Evolutionary conservation across 2,888 invertebrate species (phyloP).

Genomic region (Gryllus longicercus): DNA sequence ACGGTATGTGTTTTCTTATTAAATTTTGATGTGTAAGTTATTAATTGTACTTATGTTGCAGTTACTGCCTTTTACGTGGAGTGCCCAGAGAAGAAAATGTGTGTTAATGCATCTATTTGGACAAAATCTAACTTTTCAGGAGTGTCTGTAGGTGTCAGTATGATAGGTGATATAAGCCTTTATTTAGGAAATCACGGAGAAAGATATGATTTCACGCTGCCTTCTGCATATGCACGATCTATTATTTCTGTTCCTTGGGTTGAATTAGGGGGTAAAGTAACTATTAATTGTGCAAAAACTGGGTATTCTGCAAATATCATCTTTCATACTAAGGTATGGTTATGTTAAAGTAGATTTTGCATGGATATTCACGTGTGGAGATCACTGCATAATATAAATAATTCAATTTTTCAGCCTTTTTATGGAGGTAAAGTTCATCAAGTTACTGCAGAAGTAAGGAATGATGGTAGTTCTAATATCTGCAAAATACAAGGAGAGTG

Average conservation of each 20-base stretch:
- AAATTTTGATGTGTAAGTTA: conserved; percentile 18
- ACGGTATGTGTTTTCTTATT: not conserved
- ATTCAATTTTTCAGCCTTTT: conserved; percentile 47
- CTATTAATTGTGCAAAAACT: conserved; percentile 46
- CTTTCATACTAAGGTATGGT: conserved; percentile 51
- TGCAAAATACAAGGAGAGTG: conserved; percentile 51
- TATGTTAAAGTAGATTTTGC: not conserved
- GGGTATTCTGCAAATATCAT: conserved; percentile 47
- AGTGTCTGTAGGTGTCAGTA: conserved; percentile 50
- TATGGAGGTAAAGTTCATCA: conserved; percentile 52
- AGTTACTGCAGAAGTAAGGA: conserved; percentile 50
- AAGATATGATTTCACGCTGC: conserved; percentile 49
- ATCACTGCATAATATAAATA: not conserved
- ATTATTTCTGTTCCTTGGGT: conserved; percentile 52
- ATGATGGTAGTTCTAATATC: conserved; percentile 42
- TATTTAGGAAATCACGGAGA: conserved; percentile 42
- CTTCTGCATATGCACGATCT: conserved; percentile 51
- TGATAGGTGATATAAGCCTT: conserved; percentile 47
- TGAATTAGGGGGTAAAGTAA: conserved; percentile 50
- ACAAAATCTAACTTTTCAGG: conserved; percentile 53
- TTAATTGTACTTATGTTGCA: conserved; percentile 37
- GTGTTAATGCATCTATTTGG: conserved; percentile 50
- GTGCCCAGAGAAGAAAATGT: conserved; percentile 48
- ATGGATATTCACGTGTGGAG: not conserved
- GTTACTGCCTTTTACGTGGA: conserved; percentile 54